phyloP scores from a whole-genome alignment of 2,888 invertebrate genomes.

The Drosophila differens region DNA sequence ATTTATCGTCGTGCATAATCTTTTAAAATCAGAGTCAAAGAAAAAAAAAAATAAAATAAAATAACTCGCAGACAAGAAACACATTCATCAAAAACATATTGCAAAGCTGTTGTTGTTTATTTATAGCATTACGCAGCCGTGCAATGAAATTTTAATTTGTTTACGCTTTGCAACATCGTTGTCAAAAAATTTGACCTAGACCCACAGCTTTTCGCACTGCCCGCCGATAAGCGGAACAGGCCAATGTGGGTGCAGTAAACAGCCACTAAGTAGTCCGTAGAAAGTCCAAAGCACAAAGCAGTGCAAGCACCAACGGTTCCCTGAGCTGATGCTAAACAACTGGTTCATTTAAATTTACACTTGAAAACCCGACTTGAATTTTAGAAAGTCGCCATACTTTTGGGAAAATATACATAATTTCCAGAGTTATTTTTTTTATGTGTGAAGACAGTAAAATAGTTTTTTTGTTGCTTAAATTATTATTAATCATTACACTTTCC shows the following conservation, averaged over 20 bases:
- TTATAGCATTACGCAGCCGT: slow-evolving; percentile 37
- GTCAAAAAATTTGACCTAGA: slow-evolving; percentile 50
- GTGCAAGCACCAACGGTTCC: neutral
- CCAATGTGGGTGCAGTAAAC: slow-evolving; percentile 66
- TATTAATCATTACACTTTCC: neutral
- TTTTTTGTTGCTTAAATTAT: neutral
- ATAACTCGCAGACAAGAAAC: slow-evolving; percentile 7
- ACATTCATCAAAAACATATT: slow-evolving; percentile 16
- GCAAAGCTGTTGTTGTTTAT: slow-evolving; percentile 9
- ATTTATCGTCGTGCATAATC: slow-evolving; percentile 37
- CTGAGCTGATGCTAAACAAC: neutral
- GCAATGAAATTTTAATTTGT: slow-evolving; percentile 64
- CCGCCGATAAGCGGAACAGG: slow-evolving; percentile 49
- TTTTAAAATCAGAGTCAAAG: slow-evolving; percentile 22
- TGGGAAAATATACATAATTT: rapidly evolving
- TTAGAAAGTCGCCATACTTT: neutral
- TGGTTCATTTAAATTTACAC: slow-evolving; percentile 37
- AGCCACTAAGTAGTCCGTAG: neutral
- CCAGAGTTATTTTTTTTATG: too few species aligned
- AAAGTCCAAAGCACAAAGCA: neutral
- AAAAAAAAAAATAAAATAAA: neutral
- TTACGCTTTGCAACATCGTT: slow-evolving; percentile 49
- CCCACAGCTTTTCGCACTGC: slow-evolving; percentile 30
- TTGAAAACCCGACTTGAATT: neutral
- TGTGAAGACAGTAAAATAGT: neutral